phyloP scores from a whole-genome alignment of 2,113 vertebrate species.

The Cyphomyrus plagiostoma region DNA sequence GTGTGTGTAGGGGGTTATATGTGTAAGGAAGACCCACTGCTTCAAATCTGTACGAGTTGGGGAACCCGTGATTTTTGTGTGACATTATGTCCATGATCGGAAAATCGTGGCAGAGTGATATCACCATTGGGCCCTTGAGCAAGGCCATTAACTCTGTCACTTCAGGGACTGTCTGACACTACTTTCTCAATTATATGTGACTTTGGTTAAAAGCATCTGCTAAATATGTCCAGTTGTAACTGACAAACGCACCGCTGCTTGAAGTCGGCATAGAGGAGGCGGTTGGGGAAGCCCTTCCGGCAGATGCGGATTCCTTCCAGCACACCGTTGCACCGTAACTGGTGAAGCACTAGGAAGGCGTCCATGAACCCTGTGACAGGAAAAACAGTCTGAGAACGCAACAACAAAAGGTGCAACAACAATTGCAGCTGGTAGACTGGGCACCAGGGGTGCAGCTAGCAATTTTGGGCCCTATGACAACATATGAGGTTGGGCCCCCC shows the following conservation, averaged over 20 bases:
- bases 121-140: background rate
- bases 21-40: background rate
- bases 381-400: background rate
- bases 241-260: slow-evolving; percentile 62
- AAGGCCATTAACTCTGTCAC: background rate
- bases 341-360: slow-evolving; percentile 71
- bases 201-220: background rate
- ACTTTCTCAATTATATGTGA: background rate
- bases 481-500: too few species aligned
- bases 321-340: slow-evolving; percentile 75
- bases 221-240: background rate
- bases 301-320: slow-evolving; percentile 79
- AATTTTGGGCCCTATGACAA: too few species aligned
- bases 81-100: background rate
- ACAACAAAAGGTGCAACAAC: background rate
- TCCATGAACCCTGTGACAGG: slow-evolving; percentile 65
- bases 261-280: slow-evolving; percentile 69
- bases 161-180: background rate
- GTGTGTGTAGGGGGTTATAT: background rate
- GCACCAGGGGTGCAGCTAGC: too few species aligned
- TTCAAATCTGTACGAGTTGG: background rate
- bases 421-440: background rate
- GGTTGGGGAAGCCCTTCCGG: slow-evolving; percentile 76
- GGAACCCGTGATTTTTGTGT: background rate
- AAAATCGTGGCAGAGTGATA: background rate